These are phyloP conservation scores for Phthorimaea operculella DNA, from an alignment of 1,140 invertebrate species.

Conservation along the genomic window DNA sequence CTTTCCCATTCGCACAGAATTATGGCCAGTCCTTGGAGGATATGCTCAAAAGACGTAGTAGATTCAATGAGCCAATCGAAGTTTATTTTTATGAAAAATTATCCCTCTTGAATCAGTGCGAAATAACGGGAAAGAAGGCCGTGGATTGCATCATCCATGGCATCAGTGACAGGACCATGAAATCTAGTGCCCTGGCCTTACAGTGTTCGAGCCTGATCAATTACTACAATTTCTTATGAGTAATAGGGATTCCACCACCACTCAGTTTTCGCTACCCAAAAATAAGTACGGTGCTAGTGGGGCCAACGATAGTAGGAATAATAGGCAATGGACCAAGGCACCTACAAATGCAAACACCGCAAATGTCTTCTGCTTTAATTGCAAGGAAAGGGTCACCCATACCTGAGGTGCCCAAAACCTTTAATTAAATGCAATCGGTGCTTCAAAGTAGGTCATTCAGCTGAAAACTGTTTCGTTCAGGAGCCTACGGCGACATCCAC, in stretches of 20 bases:
- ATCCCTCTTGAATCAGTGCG: not conserved
- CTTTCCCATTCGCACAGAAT: slow-evolving; percentile 13
- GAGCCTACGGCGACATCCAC: not conserved
- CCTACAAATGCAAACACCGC: not conserved
- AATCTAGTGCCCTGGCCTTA: slow-evolving; percentile 10
- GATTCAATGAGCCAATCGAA: not conserved
- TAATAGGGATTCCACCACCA: not conserved
- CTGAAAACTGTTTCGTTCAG: slow-evolving; percentile 6
- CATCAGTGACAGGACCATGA: slow-evolving; percentile 10
- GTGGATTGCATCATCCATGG: slow-evolving; percentile 15
- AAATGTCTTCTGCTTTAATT: slow-evolving; percentile 14
- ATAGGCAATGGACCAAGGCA: not conserved
- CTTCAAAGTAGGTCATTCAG: slow-evolving; percentile 12
- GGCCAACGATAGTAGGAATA: not conserved
- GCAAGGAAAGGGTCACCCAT: slow-evolving; percentile 19
- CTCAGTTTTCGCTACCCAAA: not conserved
- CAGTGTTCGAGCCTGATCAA: slow-evolving; percentile 8
- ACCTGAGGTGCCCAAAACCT: slow-evolving; percentile 12
- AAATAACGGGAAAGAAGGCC: not conserved
- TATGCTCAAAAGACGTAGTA: slow-evolving; percentile 4
- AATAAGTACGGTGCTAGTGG: not conserved
- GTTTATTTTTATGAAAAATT: not conserved
- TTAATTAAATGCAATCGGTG: slow-evolving; percentile 13
- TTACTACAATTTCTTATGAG: slow-evolving; percentile 10
- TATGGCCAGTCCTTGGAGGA: slow-evolving; percentile 11